Conservation (phyloP, 2,113 vertebrate species). For the Petrocephalus zakoni region DNA sequence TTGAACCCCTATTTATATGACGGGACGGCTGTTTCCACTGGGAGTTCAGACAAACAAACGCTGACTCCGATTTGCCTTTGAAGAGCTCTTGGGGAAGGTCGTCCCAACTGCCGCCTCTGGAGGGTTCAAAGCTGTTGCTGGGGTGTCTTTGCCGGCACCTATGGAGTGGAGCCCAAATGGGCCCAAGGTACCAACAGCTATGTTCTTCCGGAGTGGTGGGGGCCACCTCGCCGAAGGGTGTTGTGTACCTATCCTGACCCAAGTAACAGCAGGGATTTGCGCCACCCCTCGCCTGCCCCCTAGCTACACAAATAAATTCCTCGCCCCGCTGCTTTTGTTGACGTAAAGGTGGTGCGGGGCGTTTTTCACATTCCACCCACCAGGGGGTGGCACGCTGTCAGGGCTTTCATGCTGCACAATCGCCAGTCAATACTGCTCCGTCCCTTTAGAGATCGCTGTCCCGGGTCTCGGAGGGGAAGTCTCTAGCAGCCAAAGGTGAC, state of each 20-base stretch:
- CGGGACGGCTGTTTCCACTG: constrained; percentile 27
- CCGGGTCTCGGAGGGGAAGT: background rate
- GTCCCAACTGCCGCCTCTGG: constrained; percentile 26
- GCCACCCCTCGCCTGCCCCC: background rate
- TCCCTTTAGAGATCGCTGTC: background rate
- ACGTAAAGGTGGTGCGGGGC: background rate
- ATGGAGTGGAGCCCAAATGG: constrained; percentile 22
- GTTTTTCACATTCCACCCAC: constrained; percentile 2
- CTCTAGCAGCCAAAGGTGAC: background rate
- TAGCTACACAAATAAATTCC: constrained; percentile 21
- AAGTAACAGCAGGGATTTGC: background rate
- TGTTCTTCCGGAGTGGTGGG: background rate
- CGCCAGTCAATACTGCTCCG: background rate
- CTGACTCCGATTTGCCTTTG: constrained; percentile 40
- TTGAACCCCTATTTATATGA: constrained; percentile 31
- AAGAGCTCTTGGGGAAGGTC: constrained; percentile 33
- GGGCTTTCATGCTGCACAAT: background rate
- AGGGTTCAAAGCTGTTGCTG: constrained; percentile 38
- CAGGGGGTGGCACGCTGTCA: too few relatives aligned
- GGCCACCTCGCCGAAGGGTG: constrained; percentile 1
- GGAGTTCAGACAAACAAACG: constrained; percentile 43
- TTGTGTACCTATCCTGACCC: constrained; percentile 16
- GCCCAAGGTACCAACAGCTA: constrained; percentile 9
- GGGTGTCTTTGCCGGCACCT: constrained; percentile 2
- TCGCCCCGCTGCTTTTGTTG: background rate